Conservation (phyloP, 1,140 invertebrate genomes). For the Drosophila sproati region DNA sequence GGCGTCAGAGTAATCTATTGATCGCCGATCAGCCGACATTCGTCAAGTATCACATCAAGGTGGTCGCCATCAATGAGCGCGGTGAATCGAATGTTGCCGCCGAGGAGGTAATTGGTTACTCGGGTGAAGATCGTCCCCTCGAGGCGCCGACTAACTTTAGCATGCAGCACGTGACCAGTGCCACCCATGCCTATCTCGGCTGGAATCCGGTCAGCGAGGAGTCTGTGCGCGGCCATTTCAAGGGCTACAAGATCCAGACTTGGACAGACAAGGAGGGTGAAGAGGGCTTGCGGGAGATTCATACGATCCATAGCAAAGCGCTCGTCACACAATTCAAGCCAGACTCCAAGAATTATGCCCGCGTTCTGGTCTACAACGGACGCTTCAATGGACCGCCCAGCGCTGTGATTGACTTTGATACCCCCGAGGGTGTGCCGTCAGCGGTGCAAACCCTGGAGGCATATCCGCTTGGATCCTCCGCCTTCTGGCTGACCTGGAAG, state of each 20-base stretch:
- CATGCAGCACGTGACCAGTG: conserved; percentile 89
- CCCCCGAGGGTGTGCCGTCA: conserved; percentile 96
- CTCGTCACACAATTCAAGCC: conserved; percentile 95
- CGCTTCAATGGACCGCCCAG: conserved; percentile 95
- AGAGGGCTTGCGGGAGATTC: conserved; percentile 91
- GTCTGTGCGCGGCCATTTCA: conserved; percentile 95
- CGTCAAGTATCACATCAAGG: conserved; percentile 95
- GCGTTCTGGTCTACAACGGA: conserved; percentile 96
- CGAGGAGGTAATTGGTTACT: conserved; percentile 94
- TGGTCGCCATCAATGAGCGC: conserved; percentile 95
- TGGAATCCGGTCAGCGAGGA: conserved; percentile 93
- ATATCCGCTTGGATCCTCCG: conserved; percentile 94
- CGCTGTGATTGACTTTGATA: conserved; percentile 92
- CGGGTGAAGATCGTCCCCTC: conserved; percentile 95
- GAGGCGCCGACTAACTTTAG: conserved; percentile 94
- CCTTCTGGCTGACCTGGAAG: conserved; percentile 95
- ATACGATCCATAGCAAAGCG: conserved; percentile 89
- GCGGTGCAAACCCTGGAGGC: conserved; percentile 93
- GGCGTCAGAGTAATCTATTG: conserved; percentile 88
- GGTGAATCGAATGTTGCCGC: conserved; percentile 95
- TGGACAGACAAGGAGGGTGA: conserved; percentile 94
- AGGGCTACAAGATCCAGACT: conserved; percentile 97
- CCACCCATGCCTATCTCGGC: conserved; percentile 91
- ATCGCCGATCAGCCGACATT: conserved; percentile 96
- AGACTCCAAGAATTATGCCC: conserved; percentile 94